Conservation (phyloP, 2,113 vertebrate genomes). For the Halcyon senegalensis region DNA sequence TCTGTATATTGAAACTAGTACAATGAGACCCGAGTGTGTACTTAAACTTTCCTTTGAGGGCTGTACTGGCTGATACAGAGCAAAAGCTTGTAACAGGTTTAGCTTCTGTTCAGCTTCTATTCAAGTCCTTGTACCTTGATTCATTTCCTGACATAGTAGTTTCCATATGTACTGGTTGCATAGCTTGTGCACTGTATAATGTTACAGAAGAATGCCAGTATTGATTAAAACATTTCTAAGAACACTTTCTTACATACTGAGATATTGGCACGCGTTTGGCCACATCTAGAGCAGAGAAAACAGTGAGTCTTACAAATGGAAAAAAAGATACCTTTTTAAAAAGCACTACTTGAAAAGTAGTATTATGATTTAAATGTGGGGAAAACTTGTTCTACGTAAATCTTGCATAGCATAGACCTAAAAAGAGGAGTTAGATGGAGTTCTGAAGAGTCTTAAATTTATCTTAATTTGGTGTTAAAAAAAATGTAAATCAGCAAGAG, state of each 20-base stretch:
- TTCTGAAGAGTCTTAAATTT: background rate
- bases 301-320: background rate
- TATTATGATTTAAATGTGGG: background rate
- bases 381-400: slow-evolving; percentile 1
- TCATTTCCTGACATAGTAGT: background rate
- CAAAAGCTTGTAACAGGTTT: background rate
- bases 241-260: slow-evolving; percentile 2
- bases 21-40: background rate
- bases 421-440: background rate
- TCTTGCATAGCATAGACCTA: background rate
- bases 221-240: slow-evolving; percentile 49
- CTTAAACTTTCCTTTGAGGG: slow-evolving; percentile 54
- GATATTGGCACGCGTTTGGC: slow-evolving; percentile 24
- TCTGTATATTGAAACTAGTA: slow-evolving; percentile 11
- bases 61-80: slow-evolving; percentile 13
- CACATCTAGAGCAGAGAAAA: slow-evolving; percentile 42
- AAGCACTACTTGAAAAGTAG: slow-evolving; percentile 45
- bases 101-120: slow-evolving; percentile 23
- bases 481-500: too few relatives aligned
- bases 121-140: slow-evolving; percentile 16
- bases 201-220: slow-evolving; percentile 35
- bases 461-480: background rate
- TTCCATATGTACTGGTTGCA: background rate
- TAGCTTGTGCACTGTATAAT: background rate
- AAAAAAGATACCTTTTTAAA: slow-evolving; percentile 16